phyloP scores from a whole-genome alignment of 2,797 vertebrate genomes.

The Ctenosaura bakeri region DNA sequence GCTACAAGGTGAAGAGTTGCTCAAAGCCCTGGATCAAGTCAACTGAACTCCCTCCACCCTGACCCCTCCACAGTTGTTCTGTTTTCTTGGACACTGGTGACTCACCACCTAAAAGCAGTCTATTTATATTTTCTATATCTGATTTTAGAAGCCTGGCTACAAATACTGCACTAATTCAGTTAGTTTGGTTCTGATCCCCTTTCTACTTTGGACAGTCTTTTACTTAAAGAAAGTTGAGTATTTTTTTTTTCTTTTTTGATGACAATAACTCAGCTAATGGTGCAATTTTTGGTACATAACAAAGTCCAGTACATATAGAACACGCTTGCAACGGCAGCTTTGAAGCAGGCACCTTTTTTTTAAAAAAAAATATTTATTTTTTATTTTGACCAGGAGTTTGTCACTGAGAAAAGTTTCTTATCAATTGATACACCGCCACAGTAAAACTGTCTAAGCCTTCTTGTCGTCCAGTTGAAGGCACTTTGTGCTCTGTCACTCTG shows the following conservation, averaged over 20 bases:
- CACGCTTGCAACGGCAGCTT: slow-evolving; percentile 80
- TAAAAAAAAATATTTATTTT: slow-evolving; percentile 77
- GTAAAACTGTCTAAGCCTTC: slow-evolving; percentile 73
- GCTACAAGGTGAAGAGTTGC: slow-evolving; percentile 97
- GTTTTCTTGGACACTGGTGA: slow-evolving; percentile 91
- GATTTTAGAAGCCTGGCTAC: slow-evolving; percentile 87
- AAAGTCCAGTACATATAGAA: slow-evolving; percentile 79
- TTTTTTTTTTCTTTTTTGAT: slow-evolving; percentile 65
- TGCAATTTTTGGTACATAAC: slow-evolving; percentile 78
- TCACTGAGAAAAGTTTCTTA: slow-evolving; percentile 76
- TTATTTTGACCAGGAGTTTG: slow-evolving; percentile 79
- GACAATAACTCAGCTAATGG: slow-evolving; percentile 68
- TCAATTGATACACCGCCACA: slow-evolving; percentile 75
- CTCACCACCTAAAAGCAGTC: slow-evolving; percentile 86
- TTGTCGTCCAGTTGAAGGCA: slow-evolving; percentile 71
- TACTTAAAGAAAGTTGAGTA: slow-evolving; percentile 58
- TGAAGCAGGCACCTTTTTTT: slow-evolving; percentile 82
- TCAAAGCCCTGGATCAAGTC: slow-evolving; percentile 96
- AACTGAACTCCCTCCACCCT: slow-evolving; percentile 83
- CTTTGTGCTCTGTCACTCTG: slow-evolving; percentile 73
- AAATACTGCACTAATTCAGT: slow-evolving; percentile 83
- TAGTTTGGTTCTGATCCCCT: slow-evolving; percentile 83
- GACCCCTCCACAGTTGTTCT: slow-evolving; percentile 82
- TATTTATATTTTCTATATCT: slow-evolving; percentile 91
- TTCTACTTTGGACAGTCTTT: slow-evolving; percentile 80